Percentiles rank a stretch among this genome's conserved stretches.
These are phyloP conservation scores for Sternotherus odoratus DNA, from an alignment of 2,797 vertebrate species.

Conservation along the genomic window DNA sequence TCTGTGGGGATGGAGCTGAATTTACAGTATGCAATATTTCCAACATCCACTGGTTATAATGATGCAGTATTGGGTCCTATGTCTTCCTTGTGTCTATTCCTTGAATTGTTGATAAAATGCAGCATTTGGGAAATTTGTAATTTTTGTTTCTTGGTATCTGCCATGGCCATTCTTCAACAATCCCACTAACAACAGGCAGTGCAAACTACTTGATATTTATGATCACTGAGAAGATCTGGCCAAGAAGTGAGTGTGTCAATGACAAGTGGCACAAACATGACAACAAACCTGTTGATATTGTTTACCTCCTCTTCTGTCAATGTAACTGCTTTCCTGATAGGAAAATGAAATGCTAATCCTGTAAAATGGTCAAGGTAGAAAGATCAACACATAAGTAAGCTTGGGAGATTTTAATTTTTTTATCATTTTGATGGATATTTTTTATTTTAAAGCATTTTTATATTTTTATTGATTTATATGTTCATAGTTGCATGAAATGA, in stretches of 20 bases:
- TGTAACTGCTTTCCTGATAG: neutral
- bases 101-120: neutral
- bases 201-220: neutral
- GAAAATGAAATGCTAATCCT: neutral
- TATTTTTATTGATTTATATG: too few relatives aligned
- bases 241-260: neutral
- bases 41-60: neutral
- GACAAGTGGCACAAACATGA: accelerated
- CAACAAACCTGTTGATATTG: neutral
- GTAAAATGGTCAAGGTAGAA: neutral
- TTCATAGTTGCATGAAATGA: too few relatives aligned
- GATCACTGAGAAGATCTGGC: neutral
- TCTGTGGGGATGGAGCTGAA: neutral
- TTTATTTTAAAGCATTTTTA: too few relatives aligned
- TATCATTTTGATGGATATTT: too few relatives aligned
- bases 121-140: neutral
- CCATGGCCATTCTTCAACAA: neutral
- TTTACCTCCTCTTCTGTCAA: too few relatives aligned
- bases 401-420: too few relatives aligned
- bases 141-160: neutral
- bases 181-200: neutral
- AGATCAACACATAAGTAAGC: neutral
- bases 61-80: neutral
- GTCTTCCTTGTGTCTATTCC: accelerated
- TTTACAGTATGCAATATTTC: neutral